Conservation (phyloP, 1,140 invertebrate genomes). For the Helicorthomorpha holstii region DNA sequence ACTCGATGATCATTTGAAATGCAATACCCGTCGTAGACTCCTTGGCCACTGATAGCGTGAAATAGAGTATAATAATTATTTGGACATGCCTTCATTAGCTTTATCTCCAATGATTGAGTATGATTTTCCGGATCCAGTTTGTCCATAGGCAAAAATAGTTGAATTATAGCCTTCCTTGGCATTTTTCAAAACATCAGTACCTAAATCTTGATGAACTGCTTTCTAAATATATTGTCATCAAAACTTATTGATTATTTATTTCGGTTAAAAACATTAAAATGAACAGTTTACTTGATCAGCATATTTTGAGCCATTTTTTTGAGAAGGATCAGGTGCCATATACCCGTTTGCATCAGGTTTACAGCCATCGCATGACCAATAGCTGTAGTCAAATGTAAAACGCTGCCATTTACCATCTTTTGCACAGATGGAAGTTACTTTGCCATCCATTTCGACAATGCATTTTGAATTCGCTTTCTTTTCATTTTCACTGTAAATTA, state of each 20-base stretch:
- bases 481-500: slow-evolving; percentile 35
- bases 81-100: slow-evolving; percentile 33
- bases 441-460: slow-evolving; percentile 36
- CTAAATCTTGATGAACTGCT: slow-evolving; percentile 37
- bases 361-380: slow-evolving; percentile 45
- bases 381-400: slow-evolving; percentile 40
- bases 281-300: slow-evolving; percentile 29
- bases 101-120: slow-evolving; percentile 44
- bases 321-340: slow-evolving; percentile 24
- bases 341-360: slow-evolving; percentile 30
- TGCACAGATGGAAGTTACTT: slow-evolving; percentile 30
- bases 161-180: slow-evolving; percentile 45
- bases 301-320: slow-evolving; percentile 29
- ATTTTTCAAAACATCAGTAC: slow-evolving; percentile 38
- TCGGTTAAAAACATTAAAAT: not conserved
- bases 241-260: not conserved
- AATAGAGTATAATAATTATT: too few relatives aligned
- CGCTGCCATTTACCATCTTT: slow-evolving; percentile 28
- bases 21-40: too few relatives aligned
- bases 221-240: slow-evolving; percentile 21
- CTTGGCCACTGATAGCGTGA: too few relatives aligned
- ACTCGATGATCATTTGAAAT: too few relatives aligned
- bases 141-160: slow-evolving; percentile 43
- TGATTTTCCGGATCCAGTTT: slow-evolving; percentile 43
- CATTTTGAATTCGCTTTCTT: slow-evolving; percentile 32